Evolutionary conservation across 2,113 vertebrate species (phyloP), one percentile per base, ranked within the genome.

Genomic region (Xiphias gladius): DNA sequence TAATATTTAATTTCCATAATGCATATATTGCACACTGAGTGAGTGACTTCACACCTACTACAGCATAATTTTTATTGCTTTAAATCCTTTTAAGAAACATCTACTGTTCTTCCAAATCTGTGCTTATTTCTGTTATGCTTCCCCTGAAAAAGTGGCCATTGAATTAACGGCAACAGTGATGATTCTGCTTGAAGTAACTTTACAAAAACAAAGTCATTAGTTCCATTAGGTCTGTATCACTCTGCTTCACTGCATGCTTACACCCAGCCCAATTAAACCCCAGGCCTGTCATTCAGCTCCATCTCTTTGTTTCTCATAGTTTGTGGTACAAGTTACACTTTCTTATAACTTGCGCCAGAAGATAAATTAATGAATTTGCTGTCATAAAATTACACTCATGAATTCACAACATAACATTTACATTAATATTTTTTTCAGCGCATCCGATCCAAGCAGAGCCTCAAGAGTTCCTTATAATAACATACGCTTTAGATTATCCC

Each of bases 161-260:
- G n/a, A 77, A 77, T 67, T 22, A 58, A 65, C 20, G 55, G 35
- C 59, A 43, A n/a, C 17, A 39, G 50, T 52, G 35, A 72, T 62
- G 48, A 50, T 86, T 86, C 64, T 85, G 84, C 75, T 67, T 71
- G 16, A 76, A 65, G 28, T 61, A 26, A 39, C 37, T 37, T 61
- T 0, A 61, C 57, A 65, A 80, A 83, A 87, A 73, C 85, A 84
- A 81, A 87, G 78, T 82, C 61, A 86, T 90, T 85, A 80, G 79
- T 88, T 90, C 82, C 77, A 88, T 88, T 85, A 87, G 77, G 54
- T 80, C 54, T 22, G 39, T 55, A 58, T 86, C 69, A 64, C 35
- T 63, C 52, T 77, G 73, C 82, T 68, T 66, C 64, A 54, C 46
- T 69, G 73, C 73, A 54, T 0, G 12, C 39, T 79, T 57, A 74